Evolutionary conservation across 2,888 invertebrate genomes (phyloP).

Genomic region (Ernsta delagoae): DNA sequence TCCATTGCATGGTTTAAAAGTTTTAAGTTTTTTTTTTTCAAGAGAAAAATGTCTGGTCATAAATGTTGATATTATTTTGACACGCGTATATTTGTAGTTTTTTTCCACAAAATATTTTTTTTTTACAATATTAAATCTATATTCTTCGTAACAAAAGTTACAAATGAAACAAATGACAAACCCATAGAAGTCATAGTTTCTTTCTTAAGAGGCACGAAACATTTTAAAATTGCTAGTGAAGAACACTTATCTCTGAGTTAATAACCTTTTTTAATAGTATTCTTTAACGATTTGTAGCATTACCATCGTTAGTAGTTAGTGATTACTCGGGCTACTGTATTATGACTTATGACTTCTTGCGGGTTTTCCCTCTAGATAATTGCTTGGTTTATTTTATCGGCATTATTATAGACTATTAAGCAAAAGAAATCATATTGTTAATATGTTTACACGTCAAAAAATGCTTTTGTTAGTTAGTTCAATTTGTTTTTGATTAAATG

Average conservation of each 20-base stretch:
- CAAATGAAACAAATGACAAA: too few species aligned
- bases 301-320: slow-evolving; percentile 12
- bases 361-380: slow-evolving; percentile 16
- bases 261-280: slow-evolving; percentile 30
- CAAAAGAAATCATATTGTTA: background rate
- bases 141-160: too few species aligned
- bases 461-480: background rate
- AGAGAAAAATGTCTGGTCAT: too few species aligned
- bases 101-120: too few species aligned
- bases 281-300: slow-evolving; percentile 29
- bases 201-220: background rate
- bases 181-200: too few species aligned
- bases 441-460: background rate
- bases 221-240: background rate
- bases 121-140: too few species aligned
- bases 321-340: slow-evolving; percentile 14
- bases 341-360: slow-evolving; percentile 1
- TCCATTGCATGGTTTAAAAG: too few species aligned
- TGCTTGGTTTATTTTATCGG: slow-evolving; percentile 11
- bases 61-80: too few species aligned
- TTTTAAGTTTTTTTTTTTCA: too few species aligned
- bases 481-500: background rate
- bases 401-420: background rate
- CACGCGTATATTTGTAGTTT: too few species aligned
- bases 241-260: slow-evolving; percentile 19